Base-by-base conservation (phyloP, 2,113 vertebrate genomes). In the Otolemur garnettii region DNA sequence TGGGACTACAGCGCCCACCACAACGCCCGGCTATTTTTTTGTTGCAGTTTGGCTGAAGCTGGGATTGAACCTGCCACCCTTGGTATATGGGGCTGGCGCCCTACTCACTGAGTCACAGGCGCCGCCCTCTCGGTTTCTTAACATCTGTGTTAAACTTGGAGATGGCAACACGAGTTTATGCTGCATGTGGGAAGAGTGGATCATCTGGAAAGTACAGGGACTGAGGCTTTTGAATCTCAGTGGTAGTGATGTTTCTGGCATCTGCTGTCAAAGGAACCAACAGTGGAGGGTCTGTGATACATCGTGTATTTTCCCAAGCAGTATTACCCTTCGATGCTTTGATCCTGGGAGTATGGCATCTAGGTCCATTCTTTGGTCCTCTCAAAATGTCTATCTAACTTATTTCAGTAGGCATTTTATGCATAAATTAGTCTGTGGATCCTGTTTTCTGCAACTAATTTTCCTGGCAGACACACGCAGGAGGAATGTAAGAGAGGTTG, bases 91-190 rank as follows among this genome's bases (percentile, higher is more conserved):
- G n/a, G n/a, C n/a, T n/a, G n/a, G n/a, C n/a, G n/a, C n/a, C n/a
- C n/a, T n/a, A n/a, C n/a, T n/a, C n/a, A n/a, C n/a, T n/a, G n/a
- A n/a, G n/a, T n/a, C n/a, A n/a, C n/a, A n/a, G n/a, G n/a, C n/a
- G n/a, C n/a, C n/a, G n/a, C n/a, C n/a, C n/a, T n/a, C n/a, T n/a
- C 66, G 87, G 55, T 90, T 93, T 77, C 59, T 90, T 93, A 74
- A 79, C 64, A 69, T 89, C 15, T 17, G 53, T 77, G 28, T 50
- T 71, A 42, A 77, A n/a, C 21, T 42, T 77, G 69, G 87, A 87
- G 71, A 55, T 15, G 87, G 68, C 74, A n/a, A 62, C 60, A 38
- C 50, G 45, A 91, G 33, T 62, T 77, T 87, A 50, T 57, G 81
- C 82, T 50, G 19, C 42, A 28, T 10, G 14, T 55, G 28, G 74